Conservation (phyloP, 2,113 vertebrate species). For the Saguinus imperator region DNA sequence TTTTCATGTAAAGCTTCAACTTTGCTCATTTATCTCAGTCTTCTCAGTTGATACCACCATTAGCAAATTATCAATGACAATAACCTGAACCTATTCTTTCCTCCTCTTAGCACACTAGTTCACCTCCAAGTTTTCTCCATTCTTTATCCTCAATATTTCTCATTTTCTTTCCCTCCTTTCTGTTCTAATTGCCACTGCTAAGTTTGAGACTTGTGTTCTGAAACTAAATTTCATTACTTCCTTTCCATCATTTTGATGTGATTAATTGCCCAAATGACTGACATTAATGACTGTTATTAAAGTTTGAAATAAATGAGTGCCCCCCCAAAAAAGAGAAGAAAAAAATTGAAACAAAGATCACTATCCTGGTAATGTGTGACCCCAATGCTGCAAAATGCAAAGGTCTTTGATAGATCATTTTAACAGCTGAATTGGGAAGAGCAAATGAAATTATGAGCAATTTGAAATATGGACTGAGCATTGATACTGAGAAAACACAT, state of each 20-base stretch:
- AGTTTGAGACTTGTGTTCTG: not conserved
- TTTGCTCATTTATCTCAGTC: not conserved
- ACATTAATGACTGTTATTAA: not conserved
- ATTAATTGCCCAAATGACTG: not conserved
- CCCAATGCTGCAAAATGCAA: not conserved
- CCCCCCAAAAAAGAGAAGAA: not conserved
- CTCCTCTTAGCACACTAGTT: not conserved
- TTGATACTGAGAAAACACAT: not conserved
- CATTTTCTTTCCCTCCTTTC: not conserved
- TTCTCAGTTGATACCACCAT: not conserved
- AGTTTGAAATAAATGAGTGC: not conserved
- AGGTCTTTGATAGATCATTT: not conserved
- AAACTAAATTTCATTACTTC: not conserved
- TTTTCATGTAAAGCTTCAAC: not conserved
- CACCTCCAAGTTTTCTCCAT: not conserved
- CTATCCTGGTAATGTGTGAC: not conserved
- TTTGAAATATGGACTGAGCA: not conserved
- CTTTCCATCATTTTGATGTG: not conserved
- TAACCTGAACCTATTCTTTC: not conserved
- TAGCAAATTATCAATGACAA: not conserved
- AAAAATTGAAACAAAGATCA: not conserved
- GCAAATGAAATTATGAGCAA: not conserved
- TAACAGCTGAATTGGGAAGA: not conserved
- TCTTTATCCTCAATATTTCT: not conserved
- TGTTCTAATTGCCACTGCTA: not conserved